Evolutionary conservation across 2,113 vertebrate species (phyloP).

Genomic region (Budorcas taxicolor): DNA sequence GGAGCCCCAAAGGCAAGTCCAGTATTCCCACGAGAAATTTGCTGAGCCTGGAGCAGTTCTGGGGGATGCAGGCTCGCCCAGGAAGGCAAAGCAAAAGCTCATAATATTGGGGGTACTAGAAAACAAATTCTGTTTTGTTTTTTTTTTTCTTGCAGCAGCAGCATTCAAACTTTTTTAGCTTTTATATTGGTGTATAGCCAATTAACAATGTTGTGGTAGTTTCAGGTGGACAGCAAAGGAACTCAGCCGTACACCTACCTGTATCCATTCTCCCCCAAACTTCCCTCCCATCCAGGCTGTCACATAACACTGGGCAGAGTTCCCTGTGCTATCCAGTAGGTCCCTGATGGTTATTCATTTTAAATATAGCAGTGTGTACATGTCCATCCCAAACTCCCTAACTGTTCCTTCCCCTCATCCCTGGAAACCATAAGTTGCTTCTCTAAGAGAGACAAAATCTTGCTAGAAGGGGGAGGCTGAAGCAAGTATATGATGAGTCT

Average conservation of each 20-base stretch:
- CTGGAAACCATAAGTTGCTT: neutral
- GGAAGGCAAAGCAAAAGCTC: neutral
- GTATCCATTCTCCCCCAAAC: neutral
- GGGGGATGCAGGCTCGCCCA: neutral
- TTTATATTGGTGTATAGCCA: neutral
- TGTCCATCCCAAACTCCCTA: neutral
- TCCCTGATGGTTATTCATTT: neutral
- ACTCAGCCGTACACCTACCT: neutral
- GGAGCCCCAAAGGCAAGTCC: neutral
- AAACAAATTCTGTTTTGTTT: neutral
- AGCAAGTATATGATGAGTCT: neutral
- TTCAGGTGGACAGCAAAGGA: neutral
- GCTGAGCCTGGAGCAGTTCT: neutral
- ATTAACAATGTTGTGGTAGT: neutral
- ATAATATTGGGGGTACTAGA: neutral
- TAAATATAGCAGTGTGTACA: neutral
- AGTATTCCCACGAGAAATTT: neutral
- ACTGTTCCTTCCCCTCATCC: neutral
- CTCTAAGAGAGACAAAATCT: neutral
- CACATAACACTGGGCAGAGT: neutral
- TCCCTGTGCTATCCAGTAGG: neutral
- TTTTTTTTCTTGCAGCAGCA: neutral
- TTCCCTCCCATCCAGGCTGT: neutral
- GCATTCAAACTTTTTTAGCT: neutral
- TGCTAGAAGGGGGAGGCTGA: neutral